Percentiles rank a stretch among this genome's conserved stretches.
phyloP scores from a whole-genome alignment of 2,113 vertebrate genomes.

The Nesospiza acunhae region DNA sequence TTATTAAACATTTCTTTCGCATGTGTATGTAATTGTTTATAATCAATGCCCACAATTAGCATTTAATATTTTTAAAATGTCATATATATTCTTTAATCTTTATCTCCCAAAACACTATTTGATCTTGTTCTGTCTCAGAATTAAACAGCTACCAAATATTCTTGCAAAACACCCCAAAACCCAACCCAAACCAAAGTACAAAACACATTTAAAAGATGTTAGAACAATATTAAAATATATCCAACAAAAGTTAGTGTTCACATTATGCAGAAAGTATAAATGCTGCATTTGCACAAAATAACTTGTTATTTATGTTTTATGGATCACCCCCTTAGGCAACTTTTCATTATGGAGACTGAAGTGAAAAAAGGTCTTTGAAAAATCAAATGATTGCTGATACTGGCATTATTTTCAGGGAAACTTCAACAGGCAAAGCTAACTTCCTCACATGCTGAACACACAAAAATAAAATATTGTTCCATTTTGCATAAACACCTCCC shows the following conservation, averaged over 20 bases:
- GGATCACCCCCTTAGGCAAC: background rate
- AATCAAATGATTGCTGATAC: background rate
- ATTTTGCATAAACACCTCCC: background rate
- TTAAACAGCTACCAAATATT: background rate
- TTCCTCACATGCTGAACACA: background rate
- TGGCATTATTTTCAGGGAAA: background rate
- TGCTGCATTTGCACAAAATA: slow-evolving; percentile 2
- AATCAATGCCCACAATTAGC: background rate
- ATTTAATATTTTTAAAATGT: background rate
- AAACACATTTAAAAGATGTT: background rate
- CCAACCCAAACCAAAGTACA: background rate
- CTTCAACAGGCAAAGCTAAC: background rate
- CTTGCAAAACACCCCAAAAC: background rate
- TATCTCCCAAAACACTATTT: background rate
- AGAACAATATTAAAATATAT: background rate
- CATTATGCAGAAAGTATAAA: slow-evolving; percentile 10
- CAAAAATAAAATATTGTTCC: background rate
- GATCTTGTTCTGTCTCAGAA: background rate
- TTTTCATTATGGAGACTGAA: slow-evolving; percentile 13
- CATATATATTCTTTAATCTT: background rate
- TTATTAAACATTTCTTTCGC: background rate
- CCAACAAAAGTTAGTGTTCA: background rate
- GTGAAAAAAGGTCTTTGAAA: slow-evolving; percentile 18
- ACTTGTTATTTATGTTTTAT: slow-evolving; percentile 21
- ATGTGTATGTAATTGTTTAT: background rate